These are phyloP conservation scores for Eucriotettix oculatus DNA, from an alignment of 2,888 invertebrate genomes.

Conservation along the genomic window DNA sequence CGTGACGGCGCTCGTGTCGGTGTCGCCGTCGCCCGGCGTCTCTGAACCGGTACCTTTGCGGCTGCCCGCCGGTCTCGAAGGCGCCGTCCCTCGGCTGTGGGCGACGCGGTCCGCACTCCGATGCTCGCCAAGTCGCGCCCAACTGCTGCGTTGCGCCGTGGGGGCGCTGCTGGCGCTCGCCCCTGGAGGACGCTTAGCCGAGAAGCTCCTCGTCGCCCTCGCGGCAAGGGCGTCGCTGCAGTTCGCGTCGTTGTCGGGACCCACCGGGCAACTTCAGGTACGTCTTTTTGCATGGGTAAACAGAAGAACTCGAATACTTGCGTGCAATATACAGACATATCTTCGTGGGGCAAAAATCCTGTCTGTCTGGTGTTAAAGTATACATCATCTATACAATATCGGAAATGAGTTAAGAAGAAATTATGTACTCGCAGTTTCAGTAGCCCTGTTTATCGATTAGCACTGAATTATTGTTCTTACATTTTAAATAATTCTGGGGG, in stretches of 20 bases:
- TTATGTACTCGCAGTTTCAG: too few relatives aligned
- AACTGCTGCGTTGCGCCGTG: constrained; percentile 31
- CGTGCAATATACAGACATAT: too few relatives aligned
- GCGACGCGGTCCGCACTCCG: constrained; percentile 22
- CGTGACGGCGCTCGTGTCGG: constrained; percentile 21
- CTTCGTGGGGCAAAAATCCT: too few relatives aligned
- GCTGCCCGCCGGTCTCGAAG: constrained; percentile 25
- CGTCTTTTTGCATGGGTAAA: too few relatives aligned
- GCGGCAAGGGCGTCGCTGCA: background rate
- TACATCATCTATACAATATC: too few relatives aligned
- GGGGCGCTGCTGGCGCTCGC: constrained; percentile 23
- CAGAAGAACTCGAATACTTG: too few relatives aligned
- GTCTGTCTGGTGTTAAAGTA: too few relatives aligned
- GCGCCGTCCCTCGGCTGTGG: constrained; percentile 39
- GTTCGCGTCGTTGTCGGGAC: background rate
- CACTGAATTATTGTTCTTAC: too few relatives aligned
- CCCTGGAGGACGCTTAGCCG: constrained; percentile 16
- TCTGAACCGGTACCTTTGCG: background rate
- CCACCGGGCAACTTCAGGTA: background rate
- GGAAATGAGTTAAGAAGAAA: too few relatives aligned
- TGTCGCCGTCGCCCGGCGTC: background rate
- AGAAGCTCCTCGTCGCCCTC: background rate
- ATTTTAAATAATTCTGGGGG: too few relatives aligned
- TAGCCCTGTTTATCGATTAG: too few relatives aligned
- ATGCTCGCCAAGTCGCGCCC: constrained; percentile 25